Conservation (phyloP, 1,140 invertebrate species). For the Meloidogyne hapla region DNA sequence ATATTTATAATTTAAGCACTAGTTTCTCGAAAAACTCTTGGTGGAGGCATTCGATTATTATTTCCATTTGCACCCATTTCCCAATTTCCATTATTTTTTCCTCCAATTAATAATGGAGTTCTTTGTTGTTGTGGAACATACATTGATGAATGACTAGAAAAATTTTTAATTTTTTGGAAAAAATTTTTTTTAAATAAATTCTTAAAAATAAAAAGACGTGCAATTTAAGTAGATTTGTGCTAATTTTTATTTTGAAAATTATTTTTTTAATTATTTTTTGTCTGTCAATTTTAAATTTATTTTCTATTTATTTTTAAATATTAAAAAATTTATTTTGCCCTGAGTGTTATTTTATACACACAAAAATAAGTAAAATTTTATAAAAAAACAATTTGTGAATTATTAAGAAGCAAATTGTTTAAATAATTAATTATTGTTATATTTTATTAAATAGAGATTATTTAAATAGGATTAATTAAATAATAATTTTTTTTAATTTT, state of each 20-base stretch:
- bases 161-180: not conserved
- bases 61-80: not conserved
- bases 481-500: too few relatives aligned
- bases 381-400: too few relatives aligned
- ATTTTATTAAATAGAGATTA: too few relatives aligned
- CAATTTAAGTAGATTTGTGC: not conserved
- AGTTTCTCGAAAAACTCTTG: not conserved
- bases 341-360: conserved; percentile 3
- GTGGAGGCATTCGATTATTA: not conserved
- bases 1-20: not conserved
- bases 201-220: too few relatives aligned
- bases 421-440: too few relatives aligned
- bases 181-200: not conserved
- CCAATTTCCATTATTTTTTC: conserved; percentile 6
- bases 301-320: too few relatives aligned
- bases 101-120: conserved; percentile 1
- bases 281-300: too few relatives aligned
- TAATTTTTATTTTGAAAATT: not conserved
- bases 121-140: not conserved
- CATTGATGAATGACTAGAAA: not conserved
- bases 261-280: too few relatives aligned
- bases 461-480: too few relatives aligned
- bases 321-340: not conserved
- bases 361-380: not conserved
- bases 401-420: too few relatives aligned